Evolutionary conservation across 2,888 invertebrate genomes (phyloP), one percentile per base, ranked within the genome.

Genomic region (Sesia apiformis): DNA sequence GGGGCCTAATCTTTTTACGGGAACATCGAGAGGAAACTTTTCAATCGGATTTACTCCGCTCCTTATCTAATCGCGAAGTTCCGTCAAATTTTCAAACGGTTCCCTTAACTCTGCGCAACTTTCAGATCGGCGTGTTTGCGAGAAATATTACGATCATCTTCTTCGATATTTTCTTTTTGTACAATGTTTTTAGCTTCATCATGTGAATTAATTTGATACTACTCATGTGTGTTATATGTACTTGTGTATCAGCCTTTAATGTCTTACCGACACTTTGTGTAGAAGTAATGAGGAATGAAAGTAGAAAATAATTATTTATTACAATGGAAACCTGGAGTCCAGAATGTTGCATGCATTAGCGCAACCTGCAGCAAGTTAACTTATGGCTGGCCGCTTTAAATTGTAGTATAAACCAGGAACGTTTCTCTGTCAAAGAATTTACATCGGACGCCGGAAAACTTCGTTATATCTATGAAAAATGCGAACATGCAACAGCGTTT

Each of bases 51-150:
- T 78, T 73, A 78, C 79, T 77, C 71, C 63, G 68, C 70, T 75
- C 70, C 76, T 81, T 83, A 81, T 81, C 78, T 81, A 76, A 83
- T 79, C 84, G 75, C 58, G 63, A 80, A 83, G 76, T 81, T 76
- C 66, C 73, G 78, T 78, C 78, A 70, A 81, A 82, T 77, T 81
- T 81, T 76, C 70, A 63, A 77, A 76, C 70, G 70, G 60, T 63
- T 67, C 64, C 58, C 58, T 62, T 59, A 74, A 72, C 70, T 76
- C 66, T 46, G n/a, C 46, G 8, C 46, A 58, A 64, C 66, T 60
- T 65, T 64, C 52, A 52, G 59, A 65, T 64, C 65, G 65, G 59
- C 57, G 58, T 59, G 60, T 63, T 59, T 52, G 49, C 52, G 60
- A 61, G 63, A 65, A 66, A 46, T 46, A 46, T 46, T 8, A 46